These are phyloP conservation scores for Poeciliopsis infans DNA, from an alignment of 2,797 vertebrate species.

Conservation along the genomic window DNA sequence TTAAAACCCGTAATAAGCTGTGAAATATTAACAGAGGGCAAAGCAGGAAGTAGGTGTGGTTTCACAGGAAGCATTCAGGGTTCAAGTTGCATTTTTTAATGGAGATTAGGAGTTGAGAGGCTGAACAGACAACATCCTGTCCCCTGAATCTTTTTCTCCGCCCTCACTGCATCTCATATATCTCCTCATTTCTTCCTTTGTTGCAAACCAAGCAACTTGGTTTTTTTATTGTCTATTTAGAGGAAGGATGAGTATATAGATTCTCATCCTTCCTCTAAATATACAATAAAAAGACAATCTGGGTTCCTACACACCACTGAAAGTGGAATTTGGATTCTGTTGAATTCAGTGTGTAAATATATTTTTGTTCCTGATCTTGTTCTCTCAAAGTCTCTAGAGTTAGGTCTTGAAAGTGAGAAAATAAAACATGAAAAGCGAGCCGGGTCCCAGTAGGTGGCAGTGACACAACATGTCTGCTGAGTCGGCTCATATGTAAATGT, in stretches of 20 bases:
- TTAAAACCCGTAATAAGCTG: constrained; percentile 4
- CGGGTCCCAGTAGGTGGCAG: not conserved
- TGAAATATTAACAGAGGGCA: not conserved
- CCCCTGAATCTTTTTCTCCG: not conserved
- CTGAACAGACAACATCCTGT: not conserved
- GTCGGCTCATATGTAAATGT: too few relatives aligned
- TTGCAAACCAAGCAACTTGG: not conserved
- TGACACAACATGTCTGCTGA: not conserved
- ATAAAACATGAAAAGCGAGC: not conserved
- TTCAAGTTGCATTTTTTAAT: not conserved
- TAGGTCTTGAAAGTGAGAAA: not conserved
- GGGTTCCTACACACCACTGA: not conserved
- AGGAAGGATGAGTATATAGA: not conserved
- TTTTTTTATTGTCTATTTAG: too few relatives aligned
- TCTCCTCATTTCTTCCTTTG: not conserved
- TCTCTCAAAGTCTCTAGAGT: not conserved
- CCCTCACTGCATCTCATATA: not conserved
- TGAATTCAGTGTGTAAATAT: not conserved
- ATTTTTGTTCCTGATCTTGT: not conserved
- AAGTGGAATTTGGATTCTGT: not conserved
- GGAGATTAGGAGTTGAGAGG: constrained; percentile 1
- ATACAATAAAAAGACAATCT: not conserved
- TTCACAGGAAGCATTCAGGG: not conserved
- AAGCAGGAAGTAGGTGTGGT: not conserved
- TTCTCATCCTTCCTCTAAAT: not conserved